Evolutionary conservation across 2,113 vertebrate genomes (phyloP).

Genomic region (Coptodon rendalli): DNA sequence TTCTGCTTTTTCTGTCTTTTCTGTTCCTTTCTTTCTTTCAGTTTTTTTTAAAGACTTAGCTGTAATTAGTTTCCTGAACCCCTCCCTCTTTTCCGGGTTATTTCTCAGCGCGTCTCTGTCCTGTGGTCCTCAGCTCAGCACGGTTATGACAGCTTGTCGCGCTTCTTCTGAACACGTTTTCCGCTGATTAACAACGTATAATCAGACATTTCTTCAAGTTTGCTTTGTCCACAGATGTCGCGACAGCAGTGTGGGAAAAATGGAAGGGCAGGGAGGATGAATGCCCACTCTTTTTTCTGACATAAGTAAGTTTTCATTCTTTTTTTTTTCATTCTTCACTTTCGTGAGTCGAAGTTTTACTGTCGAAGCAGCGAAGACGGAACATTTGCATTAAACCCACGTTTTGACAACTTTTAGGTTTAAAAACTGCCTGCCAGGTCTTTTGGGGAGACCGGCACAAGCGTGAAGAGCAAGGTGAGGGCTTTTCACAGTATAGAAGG

Average conservation of each 20-base stretch:
- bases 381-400: background rate
- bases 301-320: background rate
- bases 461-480: background rate
- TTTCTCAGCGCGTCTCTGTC: background rate
- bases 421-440: background rate
- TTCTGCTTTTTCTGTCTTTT: background rate
- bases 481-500: background rate
- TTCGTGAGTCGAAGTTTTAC: background rate
- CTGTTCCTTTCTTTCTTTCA: background rate
- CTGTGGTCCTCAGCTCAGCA: too few species aligned
- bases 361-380: background rate
- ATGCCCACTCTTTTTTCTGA: background rate
- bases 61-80: background rate
- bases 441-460: background rate
- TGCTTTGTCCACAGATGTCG: background rate
- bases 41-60: rapidly evolving
- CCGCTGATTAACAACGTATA: background rate
- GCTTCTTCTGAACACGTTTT: background rate
- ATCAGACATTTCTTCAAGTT: background rate
- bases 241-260: background rate
- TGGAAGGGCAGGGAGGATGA: background rate
- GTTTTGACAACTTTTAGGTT: background rate
- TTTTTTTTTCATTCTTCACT: background rate
- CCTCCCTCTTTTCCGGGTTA: background rate
- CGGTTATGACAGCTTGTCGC: background rate